Base-by-base conservation (phyloP, 2,888 invertebrate species). In the Neelides folsomi region DNA sequence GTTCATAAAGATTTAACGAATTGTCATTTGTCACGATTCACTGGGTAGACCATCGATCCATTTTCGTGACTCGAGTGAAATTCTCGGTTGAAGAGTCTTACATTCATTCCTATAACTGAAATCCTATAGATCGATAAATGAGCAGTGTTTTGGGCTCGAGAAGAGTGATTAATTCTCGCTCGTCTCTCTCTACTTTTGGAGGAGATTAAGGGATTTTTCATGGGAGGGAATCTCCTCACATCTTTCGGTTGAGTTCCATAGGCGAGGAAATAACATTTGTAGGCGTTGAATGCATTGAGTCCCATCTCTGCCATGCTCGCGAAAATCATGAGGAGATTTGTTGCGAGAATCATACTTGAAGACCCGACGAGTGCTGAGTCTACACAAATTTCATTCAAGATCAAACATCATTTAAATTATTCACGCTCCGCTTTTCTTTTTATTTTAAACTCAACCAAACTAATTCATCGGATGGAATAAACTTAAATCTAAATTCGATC, bases 261-360 rank as follows among this genome's bases (percentile, higher is more conserved):
- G 12, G 63, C 63, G 15, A 63, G 56, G 52, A 59, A 56, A 46
- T 60, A 63, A 49, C 63, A 62, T 47, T 62, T 60, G 55, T 63
- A 63, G 5, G 60, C 58, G 52, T 63, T 63, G 54, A 55, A 62
- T 12, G 59, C 57, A 53, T 62, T 62, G 34, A 63, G 49, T 37
- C 48, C 53, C 48, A 62, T 47, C 52, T 62, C 59, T 48, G 58
- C 53, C 43, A 63, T 55, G 54, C 62, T 59, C 34, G 53, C 37
- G 47, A 57, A 52, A 47, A 62, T 58, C 59, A 63, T 60, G 34
- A 60, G 41, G 53, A 63, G 55, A 58, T 62, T 63, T 56, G 63
- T 62, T 44, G 59, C 53, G 47, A 63, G 49, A 18, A 63, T 62
- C 39, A 54, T 48, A 50, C 59, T 59, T 45, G 63, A 63, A 51